Percentiles rank a stretch among this genome's conserved stretches.
Evolutionary conservation across 2,888 invertebrate species (phyloP).

Genomic region (Ischnus inquisitorius): DNA sequence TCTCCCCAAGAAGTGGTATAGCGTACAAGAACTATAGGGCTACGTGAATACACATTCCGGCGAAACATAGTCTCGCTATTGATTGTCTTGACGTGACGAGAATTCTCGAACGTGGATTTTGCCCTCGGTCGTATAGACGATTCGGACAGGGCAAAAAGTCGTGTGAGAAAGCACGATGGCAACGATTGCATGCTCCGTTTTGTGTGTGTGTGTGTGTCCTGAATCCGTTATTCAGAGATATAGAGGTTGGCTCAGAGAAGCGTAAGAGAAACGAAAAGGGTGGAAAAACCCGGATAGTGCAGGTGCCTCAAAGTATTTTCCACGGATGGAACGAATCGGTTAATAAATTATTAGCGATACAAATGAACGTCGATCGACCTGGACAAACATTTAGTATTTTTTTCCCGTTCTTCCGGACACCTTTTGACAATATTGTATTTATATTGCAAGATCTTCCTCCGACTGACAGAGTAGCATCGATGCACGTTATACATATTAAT

Average conservation of each 20-base stretch:
- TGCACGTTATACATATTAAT: background rate
- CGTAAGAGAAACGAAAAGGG: slow-evolving; percentile 26
- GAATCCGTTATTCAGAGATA: slow-evolving; percentile 71
- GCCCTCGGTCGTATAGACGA: slow-evolving; percentile 59
- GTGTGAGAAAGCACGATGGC: slow-evolving; percentile 63
- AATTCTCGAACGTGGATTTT: slow-evolving; percentile 72
- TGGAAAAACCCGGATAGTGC: slow-evolving; percentile 47
- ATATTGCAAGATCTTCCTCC: background rate
- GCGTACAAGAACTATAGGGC: slow-evolving; percentile 36
- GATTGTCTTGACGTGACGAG: slow-evolving; percentile 78
- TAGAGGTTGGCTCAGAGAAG: slow-evolving; percentile 24
- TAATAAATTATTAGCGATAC: slow-evolving; percentile 65
- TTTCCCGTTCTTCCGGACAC: background rate
- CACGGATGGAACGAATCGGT: slow-evolving; percentile 69
- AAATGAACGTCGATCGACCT: slow-evolving; percentile 24
- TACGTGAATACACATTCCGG: slow-evolving; percentile 77
- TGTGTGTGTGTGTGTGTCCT: slow-evolving; percentile 66
- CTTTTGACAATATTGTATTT: background rate
- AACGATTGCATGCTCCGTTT: slow-evolving; percentile 46
- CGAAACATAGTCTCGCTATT: slow-evolving; percentile 75
- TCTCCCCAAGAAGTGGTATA: slow-evolving; percentile 15
- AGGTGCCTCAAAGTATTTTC: slow-evolving; percentile 51
- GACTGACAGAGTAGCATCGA: no score
- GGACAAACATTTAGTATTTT: slow-evolving; percentile 7
- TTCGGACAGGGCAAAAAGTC: slow-evolving; percentile 12